Conservation (phyloP, 35 echinoderm and acorn worm genomes). For the Heliocidaris erythrogramma region DNA sequence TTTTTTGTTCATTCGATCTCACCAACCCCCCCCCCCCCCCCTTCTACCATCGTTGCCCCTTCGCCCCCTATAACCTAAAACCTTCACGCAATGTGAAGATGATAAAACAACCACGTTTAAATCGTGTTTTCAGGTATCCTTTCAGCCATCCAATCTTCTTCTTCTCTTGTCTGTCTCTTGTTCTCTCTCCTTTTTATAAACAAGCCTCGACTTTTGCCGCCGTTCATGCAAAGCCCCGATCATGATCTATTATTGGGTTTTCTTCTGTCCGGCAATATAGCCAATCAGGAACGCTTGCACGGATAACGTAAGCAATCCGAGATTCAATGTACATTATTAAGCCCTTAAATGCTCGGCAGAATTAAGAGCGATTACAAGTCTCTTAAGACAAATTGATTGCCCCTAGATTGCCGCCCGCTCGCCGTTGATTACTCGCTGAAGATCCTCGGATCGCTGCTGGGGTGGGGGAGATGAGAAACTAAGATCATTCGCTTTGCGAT, state of each 20-base stretch:
- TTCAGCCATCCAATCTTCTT: background rate
- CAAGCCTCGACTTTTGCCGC: background rate
- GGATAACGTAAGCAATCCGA: background rate
- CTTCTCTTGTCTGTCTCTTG: background rate
- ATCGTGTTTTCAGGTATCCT: background rate
- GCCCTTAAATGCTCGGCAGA: slow-evolving; percentile 31
- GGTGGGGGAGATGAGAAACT: background rate
- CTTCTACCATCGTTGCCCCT: too few relatives aligned
- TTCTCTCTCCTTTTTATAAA: background rate
- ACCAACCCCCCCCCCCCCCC: too few relatives aligned
- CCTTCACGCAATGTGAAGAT: too few relatives aligned
- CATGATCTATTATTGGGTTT: background rate
- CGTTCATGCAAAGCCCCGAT: background rate
- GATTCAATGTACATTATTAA: slow-evolving; percentile 16
- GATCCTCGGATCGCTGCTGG: background rate
- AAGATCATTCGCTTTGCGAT: background rate
- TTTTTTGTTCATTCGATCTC: too few relatives aligned
- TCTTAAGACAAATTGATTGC: slow-evolving; percentile 49
- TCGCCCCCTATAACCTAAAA: too few relatives aligned
- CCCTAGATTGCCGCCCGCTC: slow-evolving; percentile 28
- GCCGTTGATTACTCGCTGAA: background rate
- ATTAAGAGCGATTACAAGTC: slow-evolving; percentile 53
- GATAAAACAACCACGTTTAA: too few relatives aligned
- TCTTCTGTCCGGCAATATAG: background rate
- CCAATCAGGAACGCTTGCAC: background rate